Evolutionary conservation across 2,888 invertebrate genomes (phyloP).

Genomic region (Orchesellides sinensis): DNA sequence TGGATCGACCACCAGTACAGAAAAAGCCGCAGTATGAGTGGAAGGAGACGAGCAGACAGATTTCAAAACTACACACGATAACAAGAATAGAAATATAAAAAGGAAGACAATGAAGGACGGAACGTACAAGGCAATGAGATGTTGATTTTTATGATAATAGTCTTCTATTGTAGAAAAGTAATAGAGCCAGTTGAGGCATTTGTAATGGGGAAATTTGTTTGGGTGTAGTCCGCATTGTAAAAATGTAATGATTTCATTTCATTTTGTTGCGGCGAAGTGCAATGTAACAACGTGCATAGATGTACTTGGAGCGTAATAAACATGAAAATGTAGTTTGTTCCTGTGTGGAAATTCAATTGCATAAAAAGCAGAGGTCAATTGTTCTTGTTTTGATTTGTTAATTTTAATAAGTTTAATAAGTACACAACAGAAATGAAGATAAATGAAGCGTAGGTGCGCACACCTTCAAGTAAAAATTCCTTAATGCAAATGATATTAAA

Average conservation of each 20-base stretch:
- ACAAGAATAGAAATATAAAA: background rate
- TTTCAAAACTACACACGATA: too few species aligned
- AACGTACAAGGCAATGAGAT: slow-evolving; percentile 19
- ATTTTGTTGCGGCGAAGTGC: background rate
- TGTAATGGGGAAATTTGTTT: slow-evolving; percentile 49
- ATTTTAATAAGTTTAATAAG: background rate
- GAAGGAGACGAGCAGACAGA: too few species aligned
- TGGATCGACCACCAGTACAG: slow-evolving; percentile 56
- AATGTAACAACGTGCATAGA: background rate
- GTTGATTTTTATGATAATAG: slow-evolving; percentile 41
- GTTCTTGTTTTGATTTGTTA: slow-evolving; percentile 23
- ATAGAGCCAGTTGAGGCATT: slow-evolving; percentile 32
- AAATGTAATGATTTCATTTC: slow-evolving; percentile 41
- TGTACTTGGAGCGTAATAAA: background rate
- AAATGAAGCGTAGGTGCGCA: too few species aligned
- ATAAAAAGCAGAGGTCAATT: background rate
- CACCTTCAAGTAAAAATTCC: too few species aligned
- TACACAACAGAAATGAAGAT: background rate
- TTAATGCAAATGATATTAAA: background rate
- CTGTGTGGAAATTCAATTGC: background rate
- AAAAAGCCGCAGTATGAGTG: background rate
- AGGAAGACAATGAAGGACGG: background rate
- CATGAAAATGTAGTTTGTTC: background rate
- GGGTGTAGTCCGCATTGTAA: slow-evolving; percentile 42
- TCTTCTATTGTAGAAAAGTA: background rate